A percentile compares a stretch with the other conserved stretches of the same genome.
Evolutionary conservation across 1,140 invertebrate species (phyloP).

Genomic region (Yoshiicerus persimilis): DNA sequence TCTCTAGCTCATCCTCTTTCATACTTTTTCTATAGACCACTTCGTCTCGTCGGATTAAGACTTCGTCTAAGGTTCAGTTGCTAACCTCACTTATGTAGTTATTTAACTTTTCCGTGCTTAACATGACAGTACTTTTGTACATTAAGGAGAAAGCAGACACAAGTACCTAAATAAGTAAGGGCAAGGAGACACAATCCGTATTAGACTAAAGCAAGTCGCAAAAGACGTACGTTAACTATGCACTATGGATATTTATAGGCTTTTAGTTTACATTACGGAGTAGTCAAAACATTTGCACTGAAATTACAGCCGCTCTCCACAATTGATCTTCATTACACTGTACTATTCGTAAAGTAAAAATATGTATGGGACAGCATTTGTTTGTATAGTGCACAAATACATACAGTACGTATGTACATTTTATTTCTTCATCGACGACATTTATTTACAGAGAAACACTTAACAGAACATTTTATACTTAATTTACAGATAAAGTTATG

Average conservation of each 20-base stretch:
- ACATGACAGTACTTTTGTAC: background rate
- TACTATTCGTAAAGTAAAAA: background rate
- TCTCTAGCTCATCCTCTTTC: background rate
- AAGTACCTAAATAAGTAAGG: background rate
- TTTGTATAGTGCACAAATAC: background rate
- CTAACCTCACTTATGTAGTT: constrained; percentile 14
- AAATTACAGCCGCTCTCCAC: background rate
- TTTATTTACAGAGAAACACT: background rate
- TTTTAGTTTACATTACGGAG: constrained; percentile 6
- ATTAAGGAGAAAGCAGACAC: background rate
- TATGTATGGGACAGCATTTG: background rate
- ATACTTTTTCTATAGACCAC: background rate
- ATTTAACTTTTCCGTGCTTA: background rate
- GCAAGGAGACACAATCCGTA: background rate
- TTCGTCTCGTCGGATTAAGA: background rate
- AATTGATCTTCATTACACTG: background rate
- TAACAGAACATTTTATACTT: background rate
- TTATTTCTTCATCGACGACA: background rate
- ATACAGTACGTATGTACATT: background rate
- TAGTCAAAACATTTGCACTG: background rate
- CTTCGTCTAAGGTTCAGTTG: background rate
- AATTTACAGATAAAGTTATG: background rate
- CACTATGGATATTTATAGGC: constrained; percentile 9
- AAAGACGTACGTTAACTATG: background rate
- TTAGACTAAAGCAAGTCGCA: background rate